These are phyloP conservation scores for Pseudopipra pipra DNA, from an alignment of 2,113 vertebrate species.

Conservation along the genomic window DNA sequence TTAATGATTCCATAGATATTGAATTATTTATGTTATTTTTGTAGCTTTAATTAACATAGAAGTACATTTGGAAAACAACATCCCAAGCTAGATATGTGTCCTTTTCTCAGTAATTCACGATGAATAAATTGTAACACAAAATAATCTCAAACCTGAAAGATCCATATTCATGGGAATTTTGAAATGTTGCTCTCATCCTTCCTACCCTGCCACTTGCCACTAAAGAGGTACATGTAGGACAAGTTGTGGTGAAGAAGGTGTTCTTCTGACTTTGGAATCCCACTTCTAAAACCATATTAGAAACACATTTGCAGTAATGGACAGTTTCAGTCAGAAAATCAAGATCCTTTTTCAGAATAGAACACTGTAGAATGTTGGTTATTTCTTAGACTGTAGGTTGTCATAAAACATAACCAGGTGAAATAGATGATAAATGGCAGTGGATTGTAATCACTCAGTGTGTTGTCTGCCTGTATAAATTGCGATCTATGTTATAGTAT, in stretches of 20 bases:
- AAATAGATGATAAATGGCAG: neutral
- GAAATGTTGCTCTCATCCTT: neutral
- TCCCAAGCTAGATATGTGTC: neutral
- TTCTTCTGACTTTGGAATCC: neutral
- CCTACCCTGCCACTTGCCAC: neutral
- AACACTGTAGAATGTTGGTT: neutral
- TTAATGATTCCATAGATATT: neutral
- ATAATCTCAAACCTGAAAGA: neutral
- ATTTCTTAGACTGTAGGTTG: neutral
- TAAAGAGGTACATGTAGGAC: neutral
- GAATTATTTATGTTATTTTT: neutral
- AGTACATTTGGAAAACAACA: neutral
- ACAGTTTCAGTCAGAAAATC: neutral
- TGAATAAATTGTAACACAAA: neutral
- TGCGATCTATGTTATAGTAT: neutral
- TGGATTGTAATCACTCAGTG: neutral
- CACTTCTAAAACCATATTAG: neutral
- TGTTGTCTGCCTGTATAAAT: neutral
- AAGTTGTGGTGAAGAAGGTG: accelerated
- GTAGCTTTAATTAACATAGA: neutral
- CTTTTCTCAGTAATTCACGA: neutral
- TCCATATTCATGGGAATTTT: neutral
- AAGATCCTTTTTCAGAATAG: neutral
- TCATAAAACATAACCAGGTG: neutral
- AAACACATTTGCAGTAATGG: neutral